Evolutionary conservation across 2,113 vertebrate genomes (phyloP).

Genomic region (Columba janthina): DNA sequence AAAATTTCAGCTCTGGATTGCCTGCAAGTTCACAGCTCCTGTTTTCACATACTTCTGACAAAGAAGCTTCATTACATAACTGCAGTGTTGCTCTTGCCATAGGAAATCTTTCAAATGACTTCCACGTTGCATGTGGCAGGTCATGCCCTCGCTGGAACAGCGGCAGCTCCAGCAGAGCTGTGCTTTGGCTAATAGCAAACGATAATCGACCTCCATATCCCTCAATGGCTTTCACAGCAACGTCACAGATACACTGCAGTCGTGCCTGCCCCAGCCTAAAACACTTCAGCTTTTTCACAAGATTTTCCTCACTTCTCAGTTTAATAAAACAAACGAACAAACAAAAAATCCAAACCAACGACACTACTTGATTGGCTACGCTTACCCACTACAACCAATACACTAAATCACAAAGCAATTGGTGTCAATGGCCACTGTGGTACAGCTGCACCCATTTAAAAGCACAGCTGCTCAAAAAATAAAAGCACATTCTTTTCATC

Average conservation of each 20-base stretch:
- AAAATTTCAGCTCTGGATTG: conserved; percentile 3
- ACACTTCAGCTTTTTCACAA: neutral
- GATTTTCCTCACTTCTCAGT: neutral
- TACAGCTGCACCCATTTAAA: conserved; percentile 71
- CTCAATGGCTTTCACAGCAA: neutral
- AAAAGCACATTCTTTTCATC: conserved; percentile 57
- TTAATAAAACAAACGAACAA: too few relatives aligned
- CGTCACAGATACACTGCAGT: neutral
- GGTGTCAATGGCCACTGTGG: conserved; percentile 62
- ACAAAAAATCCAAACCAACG: neutral
- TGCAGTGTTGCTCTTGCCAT: neutral
- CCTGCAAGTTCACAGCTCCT: conserved; percentile 43
- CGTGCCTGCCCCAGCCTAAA: neutral
- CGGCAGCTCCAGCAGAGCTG: neutral
- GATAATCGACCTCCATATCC: neutral
- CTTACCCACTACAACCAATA: conserved; percentile 4
- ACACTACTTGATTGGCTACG: neutral
- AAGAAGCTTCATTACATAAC: conserved; percentile 1
- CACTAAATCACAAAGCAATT: conserved; percentile 54
- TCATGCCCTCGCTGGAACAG: neutral
- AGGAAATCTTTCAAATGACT: neutral
- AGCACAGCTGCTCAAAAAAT: conserved; percentile 68
- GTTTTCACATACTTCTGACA: conserved; percentile 34
- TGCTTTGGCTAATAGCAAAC: neutral
- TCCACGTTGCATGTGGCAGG: conserved; percentile 27